Evolutionary conservation across 2,113 vertebrate species (phyloP).

Genomic region (Sceloporus tristichus): DNA sequence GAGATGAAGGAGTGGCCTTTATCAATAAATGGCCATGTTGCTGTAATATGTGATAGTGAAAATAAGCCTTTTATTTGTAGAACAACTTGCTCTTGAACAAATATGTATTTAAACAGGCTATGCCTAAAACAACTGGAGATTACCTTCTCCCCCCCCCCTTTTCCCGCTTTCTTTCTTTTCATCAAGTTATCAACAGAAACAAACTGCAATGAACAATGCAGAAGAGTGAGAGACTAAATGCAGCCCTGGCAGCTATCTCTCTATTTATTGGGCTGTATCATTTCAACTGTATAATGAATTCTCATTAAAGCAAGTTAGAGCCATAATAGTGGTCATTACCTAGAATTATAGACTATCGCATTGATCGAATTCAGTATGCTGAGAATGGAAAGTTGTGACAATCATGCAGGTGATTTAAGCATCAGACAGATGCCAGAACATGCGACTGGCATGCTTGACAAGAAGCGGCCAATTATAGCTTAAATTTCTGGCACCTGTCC

Average conservation of each 20-base stretch:
- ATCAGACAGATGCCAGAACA: constrained; percentile 81
- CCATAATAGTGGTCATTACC: constrained; percentile 79
- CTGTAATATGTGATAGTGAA: neutral
- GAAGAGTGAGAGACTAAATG: constrained; percentile 32
- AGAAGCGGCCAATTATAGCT: constrained; percentile 88
- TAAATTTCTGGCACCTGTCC: constrained; percentile 85
- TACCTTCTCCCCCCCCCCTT: constrained; percentile 26
- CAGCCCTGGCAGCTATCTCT: constrained; percentile 41
- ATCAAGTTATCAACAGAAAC: neutral
- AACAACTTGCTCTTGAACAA: neutral
- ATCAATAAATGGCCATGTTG: neutral
- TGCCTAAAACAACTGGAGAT: constrained; percentile 4
- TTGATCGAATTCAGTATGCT: constrained; percentile 72
- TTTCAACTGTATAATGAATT: constrained; percentile 63
- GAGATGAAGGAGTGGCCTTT: neutral
- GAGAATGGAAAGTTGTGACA: constrained; percentile 75
- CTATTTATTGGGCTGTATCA: constrained; percentile 44
- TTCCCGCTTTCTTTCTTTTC: neutral
- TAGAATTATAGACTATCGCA: constrained; percentile 74
- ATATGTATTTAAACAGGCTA: constrained; percentile 35
- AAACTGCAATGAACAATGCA: constrained; percentile 16
- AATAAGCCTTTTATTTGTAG: neutral
- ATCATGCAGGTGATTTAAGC: constrained; percentile 76
- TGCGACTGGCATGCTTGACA: constrained; percentile 83
- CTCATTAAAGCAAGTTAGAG: constrained; percentile 73